phyloP scores from a whole-genome alignment of 2,888 invertebrate genomes.

The Machimus atricapillus region DNA sequence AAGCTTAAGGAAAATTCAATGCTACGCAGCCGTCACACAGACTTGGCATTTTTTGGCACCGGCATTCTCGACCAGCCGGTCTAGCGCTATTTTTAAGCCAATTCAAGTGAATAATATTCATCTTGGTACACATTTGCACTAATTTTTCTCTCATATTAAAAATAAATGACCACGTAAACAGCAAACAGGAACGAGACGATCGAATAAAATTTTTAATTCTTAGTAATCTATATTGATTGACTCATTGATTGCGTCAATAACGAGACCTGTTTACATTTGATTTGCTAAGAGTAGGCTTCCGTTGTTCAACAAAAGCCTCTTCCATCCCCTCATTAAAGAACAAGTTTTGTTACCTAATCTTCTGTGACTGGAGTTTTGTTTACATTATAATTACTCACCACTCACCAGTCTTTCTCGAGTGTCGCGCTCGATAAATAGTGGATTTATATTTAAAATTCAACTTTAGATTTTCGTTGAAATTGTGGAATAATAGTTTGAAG shows the following conservation, averaged over 20 bases:
- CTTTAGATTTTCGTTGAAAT: background rate
- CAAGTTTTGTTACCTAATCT: background rate
- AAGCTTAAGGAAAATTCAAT: conserved; percentile 1
- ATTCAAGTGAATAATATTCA: conserved; percentile 4
- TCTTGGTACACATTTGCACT: background rate
- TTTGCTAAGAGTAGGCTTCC: background rate
- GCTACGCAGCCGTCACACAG: background rate
- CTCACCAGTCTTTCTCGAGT: background rate
- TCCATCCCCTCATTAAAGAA: background rate
- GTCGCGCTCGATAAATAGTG: background rate
- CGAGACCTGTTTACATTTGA: background rate
- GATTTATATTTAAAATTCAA: background rate
- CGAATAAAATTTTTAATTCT: background rate
- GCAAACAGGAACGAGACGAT: background rate
- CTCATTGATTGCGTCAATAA: background rate
- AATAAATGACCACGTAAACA: background rate
- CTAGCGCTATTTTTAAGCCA: background rate
- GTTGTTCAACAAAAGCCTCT: background rate
- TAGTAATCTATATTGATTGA: background rate
- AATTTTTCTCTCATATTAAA: background rate
- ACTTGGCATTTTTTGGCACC: conserved; percentile 13
- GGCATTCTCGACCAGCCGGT: background rate
- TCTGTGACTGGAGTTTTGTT: background rate
- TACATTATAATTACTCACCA: background rate
- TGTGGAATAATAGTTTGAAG: background rate